Evolutionary conservation across 2,797 vertebrate genomes (phyloP).

Genomic region (Holocentrus rufus): DNA sequence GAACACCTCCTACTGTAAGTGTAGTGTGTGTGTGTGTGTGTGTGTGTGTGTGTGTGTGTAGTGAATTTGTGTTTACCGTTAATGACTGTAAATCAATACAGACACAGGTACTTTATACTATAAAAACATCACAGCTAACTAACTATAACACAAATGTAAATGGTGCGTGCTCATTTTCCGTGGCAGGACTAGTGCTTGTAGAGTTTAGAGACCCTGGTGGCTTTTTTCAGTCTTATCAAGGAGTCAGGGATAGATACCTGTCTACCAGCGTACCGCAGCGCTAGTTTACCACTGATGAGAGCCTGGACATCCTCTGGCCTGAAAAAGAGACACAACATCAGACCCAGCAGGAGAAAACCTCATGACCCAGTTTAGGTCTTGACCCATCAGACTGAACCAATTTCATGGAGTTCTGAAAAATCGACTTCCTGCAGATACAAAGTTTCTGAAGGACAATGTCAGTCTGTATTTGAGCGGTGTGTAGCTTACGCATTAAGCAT

Average conservation of each 20-base stretch:
- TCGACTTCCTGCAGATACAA: not conserved
- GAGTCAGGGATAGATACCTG: slow-evolving; percentile 84
- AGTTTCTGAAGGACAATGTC: no score
- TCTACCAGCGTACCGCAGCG: slow-evolving; percentile 93
- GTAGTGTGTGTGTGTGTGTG: no score
- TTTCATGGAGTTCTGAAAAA: not conserved
- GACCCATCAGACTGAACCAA: not conserved
- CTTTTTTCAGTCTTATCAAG: not conserved
- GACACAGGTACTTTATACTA: not conserved
- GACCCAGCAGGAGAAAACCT: not conserved
- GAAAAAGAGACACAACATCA: slow-evolving; percentile 33
- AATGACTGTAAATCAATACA: not conserved
- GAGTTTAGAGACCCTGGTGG: not conserved
- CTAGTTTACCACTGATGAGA: slow-evolving; percentile 95
- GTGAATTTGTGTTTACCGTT: no score
- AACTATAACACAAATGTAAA: not conserved
- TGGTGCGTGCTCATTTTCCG: not conserved
- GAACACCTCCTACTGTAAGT: not conserved
- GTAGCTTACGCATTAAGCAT: slow-evolving; percentile 93
- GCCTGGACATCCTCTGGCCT: slow-evolving; percentile 97
- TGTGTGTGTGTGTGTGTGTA: no score
- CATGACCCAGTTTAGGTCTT: no score
- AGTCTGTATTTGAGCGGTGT: not conserved
- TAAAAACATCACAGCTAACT: not conserved
- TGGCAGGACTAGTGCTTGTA: not conserved